phyloP scores from a whole-genome alignment of 2,797 vertebrate genomes.

The Vespertilio murinus region DNA sequence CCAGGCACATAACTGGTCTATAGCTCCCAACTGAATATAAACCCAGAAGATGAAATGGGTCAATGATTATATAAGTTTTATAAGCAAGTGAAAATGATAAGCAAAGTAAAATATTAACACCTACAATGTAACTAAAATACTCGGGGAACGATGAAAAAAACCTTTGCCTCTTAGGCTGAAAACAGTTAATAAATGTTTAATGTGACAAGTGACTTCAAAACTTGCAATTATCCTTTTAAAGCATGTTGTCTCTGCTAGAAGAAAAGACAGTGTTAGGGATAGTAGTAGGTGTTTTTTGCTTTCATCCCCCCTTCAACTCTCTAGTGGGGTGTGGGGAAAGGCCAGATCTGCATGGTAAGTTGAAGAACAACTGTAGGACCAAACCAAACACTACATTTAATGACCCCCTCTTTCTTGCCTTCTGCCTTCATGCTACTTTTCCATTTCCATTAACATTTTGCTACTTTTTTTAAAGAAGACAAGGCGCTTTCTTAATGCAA shows the following conservation, averaged over 20 bases:
- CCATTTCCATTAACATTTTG: background rate
- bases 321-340: background rate
- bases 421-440: background rate
- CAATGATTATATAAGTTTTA: conserved; percentile 59
- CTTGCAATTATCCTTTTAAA: conserved; percentile 63
- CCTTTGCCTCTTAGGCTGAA: conserved; percentile 49
- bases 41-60: background rate
- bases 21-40: background rate
- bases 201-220: conserved; percentile 72
- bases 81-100: conserved; percentile 60
- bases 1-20: background rate
- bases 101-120: conserved; percentile 66
- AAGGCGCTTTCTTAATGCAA: background rate
- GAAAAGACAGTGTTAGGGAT: conserved; percentile 24
- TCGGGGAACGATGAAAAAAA: conserved; percentile 62
- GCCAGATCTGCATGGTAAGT: background rate
- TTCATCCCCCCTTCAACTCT: background rate
- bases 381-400: background rate
- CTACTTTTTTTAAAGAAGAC: conserved; percentile 3
- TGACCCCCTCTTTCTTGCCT: background rate
- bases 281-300: conserved; percentile 57
- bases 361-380: conserved; percentile 26
- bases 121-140: conserved; percentile 54
- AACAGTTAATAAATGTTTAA: conserved; percentile 73
- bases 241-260: background rate